A percentile compares a stretch with the other conserved stretches of the same genome.
Evolutionary conservation across 2,797 vertebrate genomes (phyloP).

Genomic region (Phrynocephalus guinanensis): DNA sequence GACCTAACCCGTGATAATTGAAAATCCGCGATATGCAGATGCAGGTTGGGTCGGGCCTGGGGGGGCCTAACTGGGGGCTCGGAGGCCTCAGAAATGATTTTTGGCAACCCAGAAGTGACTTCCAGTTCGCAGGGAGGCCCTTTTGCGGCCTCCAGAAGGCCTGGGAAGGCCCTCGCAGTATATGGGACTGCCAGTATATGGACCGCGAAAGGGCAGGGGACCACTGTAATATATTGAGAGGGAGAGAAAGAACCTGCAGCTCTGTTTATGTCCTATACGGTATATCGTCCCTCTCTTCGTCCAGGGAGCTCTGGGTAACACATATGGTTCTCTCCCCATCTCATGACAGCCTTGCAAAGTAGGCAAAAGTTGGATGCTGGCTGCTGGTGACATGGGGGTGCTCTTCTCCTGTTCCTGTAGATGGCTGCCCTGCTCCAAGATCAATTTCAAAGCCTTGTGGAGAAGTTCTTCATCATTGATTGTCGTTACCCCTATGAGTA

Average conservation of each 20-base stretch:
- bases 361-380: neutral
- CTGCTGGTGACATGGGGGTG: neutral
- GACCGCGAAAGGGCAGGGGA: too few relatives aligned
- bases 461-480: conserved; percentile 72
- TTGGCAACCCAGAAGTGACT: too few relatives aligned
- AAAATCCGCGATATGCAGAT: too few relatives aligned
- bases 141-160: too few relatives aligned
- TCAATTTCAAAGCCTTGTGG: conserved; percentile 66
- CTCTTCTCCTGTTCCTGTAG: conserved; percentile 52
- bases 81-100: too few relatives aligned
- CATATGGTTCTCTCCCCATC: neutral
- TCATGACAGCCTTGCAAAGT: neutral
- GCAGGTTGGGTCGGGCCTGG: too few relatives aligned
- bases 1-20: too few relatives aligned
- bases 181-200: too few relatives aligned
- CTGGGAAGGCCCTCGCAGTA: too few relatives aligned
- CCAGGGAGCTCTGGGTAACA: too few relatives aligned
- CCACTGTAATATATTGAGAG: neutral
- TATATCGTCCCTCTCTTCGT: neutral
- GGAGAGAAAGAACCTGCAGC: neutral
- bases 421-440: conserved; percentile 69
- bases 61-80: too few relatives aligned
- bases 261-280: neutral
- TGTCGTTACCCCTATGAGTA: conserved; percentile 78
- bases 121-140: too few relatives aligned